phyloP scores from a whole-genome alignment of 2,797 vertebrate genomes.

The Meriones psammophilus region DNA sequence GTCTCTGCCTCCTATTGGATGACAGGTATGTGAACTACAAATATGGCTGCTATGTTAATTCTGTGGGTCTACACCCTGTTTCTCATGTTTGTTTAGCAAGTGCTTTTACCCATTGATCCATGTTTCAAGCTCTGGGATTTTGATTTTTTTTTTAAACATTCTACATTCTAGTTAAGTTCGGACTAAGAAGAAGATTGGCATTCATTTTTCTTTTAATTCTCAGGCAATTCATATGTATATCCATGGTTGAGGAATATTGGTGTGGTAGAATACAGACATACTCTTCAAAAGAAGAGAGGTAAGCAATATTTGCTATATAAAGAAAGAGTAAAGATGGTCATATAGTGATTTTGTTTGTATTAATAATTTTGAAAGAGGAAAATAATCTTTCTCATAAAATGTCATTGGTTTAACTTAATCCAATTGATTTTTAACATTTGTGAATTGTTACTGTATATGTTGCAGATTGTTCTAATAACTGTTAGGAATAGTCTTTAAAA shows the following conservation, averaged over 20 bases:
- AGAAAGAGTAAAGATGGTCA: neutral
- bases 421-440: conserved; percentile 19
- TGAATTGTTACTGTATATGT: neutral
- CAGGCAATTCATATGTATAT: neutral
- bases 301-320: neutral
- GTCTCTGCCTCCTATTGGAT: neutral
- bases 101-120: neutral
- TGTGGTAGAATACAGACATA: neutral
- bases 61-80: neutral
- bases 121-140: neutral
- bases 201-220: neutral
- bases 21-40: neutral
- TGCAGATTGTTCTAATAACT: conserved; percentile 44
- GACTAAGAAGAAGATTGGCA: neutral
- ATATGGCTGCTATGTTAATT: neutral
- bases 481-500: conserved; percentile 50
- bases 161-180: neutral
- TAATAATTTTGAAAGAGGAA: conserved; percentile 59
- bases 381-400: conserved; percentile 48
- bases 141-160: neutral
- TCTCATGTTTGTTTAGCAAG: neutral
- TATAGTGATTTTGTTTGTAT: conserved; percentile 26
- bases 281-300: conserved; percentile 45
- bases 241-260: neutral
- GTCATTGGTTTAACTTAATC: conserved; percentile 64